Conservation (phyloP, 2,797 vertebrate genomes). For the Telmatherina bonti region DNA sequence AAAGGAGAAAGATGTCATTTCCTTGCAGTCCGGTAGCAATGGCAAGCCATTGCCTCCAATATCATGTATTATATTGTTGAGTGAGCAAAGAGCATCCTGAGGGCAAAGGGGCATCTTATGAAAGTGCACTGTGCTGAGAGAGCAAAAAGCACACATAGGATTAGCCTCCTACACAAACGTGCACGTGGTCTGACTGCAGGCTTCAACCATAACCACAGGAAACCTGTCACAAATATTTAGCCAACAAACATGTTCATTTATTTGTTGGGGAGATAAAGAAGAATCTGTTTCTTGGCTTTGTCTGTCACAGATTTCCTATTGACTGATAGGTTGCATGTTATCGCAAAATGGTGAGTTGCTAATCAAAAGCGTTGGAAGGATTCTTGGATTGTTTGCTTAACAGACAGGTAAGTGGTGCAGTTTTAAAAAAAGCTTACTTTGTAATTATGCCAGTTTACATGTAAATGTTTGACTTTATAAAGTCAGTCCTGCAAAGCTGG, state of each 20-base stretch:
- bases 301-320: not conserved
- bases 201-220: conserved; percentile 3
- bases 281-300: not conserved
- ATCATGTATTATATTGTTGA: conserved; percentile 68
- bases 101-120: conserved; percentile 61
- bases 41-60: conserved; percentile 53
- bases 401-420: not conserved
- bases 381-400: not conserved
- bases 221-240: not conserved
- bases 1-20: conserved; percentile 50
- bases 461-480: not conserved
- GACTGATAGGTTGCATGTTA: not conserved
- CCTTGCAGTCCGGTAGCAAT: conserved; percentile 41
- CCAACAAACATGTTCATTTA: not conserved
- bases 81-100: conserved; percentile 74
- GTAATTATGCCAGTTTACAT: not conserved
- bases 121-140: conserved; percentile 64
- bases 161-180: conserved; percentile 20
- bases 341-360: not conserved
- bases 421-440: not conserved
- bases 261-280: not conserved
- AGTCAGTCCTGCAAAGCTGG: not conserved
- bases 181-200: conserved; percentile 11
- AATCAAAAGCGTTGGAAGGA: not conserved
- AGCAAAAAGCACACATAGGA: conserved; percentile 31